These are phyloP conservation scores for Morelia viridis DNA, from an alignment of 2,797 vertebrate species.

Conservation along the genomic window DNA sequence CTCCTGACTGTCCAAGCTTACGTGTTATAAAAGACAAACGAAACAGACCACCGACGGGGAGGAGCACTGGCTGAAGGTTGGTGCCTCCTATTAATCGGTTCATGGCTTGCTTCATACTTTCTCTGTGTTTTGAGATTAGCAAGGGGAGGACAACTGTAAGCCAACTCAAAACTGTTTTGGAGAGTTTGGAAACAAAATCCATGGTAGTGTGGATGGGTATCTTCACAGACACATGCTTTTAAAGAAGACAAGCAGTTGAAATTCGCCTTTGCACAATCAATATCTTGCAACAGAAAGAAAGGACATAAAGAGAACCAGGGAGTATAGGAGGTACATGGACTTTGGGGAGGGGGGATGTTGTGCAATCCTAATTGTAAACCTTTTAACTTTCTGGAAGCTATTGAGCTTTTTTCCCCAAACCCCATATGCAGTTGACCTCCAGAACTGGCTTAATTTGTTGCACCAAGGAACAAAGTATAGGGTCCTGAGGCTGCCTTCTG, in stretches of 20 bases:
- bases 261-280: neutral
- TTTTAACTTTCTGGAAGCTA: neutral
- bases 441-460: neutral
- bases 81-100: neutral
- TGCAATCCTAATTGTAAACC: neutral
- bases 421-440: neutral
- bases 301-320: too few species aligned
- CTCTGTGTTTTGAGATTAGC: neutral
- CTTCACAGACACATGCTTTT: neutral
- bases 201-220: neutral
- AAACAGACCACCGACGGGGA: neutral
- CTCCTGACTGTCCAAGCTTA: neutral
- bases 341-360: neutral
- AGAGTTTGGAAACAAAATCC: neutral
- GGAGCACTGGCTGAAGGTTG: neutral
- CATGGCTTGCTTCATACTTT: neutral
- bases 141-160: neutral
- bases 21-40: neutral
- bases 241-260: neutral
- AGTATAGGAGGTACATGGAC: neutral
- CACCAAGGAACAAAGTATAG: neutral
- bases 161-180: neutral
- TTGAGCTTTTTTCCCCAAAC: neutral
- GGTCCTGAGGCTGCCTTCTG: neutral
- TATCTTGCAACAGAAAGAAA: neutral